phyloP scores from a whole-genome alignment of 2,113 vertebrate species.

The Sorex fumeus region DNA sequence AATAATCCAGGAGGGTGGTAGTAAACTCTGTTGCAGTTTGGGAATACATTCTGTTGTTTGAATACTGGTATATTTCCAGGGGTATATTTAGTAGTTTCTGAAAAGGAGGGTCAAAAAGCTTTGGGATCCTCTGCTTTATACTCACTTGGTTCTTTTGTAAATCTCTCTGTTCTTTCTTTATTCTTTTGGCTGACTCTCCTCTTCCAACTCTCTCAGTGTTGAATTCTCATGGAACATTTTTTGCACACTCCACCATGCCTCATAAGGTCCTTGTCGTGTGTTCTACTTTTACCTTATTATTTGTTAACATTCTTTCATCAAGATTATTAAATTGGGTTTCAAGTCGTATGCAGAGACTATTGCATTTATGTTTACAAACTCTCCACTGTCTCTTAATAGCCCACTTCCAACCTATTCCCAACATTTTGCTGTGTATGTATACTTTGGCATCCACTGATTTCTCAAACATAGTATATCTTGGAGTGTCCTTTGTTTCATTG shows the following conservation, averaged over 20 bases:
- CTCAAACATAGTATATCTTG: not conserved
- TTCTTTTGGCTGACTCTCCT: not conserved
- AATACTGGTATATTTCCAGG: no score
- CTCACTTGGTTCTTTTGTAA: not conserved
- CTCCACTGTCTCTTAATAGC: no score
- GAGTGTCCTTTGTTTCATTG: conserved; percentile 2
- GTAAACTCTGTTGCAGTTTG: no score
- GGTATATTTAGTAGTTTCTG: no score
- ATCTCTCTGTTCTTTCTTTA: not conserved
- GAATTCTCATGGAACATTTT: not conserved
- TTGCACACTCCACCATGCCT: no score
- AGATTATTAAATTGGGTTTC: not conserved
- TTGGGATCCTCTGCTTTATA: not conserved
- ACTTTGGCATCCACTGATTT: not conserved
- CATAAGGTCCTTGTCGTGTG: no score
- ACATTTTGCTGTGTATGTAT: not conserved
- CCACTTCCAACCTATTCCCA: not conserved
- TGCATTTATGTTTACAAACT: not conserved
- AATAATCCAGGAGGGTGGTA: no score
- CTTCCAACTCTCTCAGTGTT: not conserved
- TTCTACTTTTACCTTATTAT: not conserved
- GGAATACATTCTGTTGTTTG: no score
- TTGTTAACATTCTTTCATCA: not conserved
- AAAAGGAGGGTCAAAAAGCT: not conserved
- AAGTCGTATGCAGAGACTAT: not conserved